phyloP scores from a whole-genome alignment of 2,797 vertebrate genomes.

The Alcedo atthis region DNA sequence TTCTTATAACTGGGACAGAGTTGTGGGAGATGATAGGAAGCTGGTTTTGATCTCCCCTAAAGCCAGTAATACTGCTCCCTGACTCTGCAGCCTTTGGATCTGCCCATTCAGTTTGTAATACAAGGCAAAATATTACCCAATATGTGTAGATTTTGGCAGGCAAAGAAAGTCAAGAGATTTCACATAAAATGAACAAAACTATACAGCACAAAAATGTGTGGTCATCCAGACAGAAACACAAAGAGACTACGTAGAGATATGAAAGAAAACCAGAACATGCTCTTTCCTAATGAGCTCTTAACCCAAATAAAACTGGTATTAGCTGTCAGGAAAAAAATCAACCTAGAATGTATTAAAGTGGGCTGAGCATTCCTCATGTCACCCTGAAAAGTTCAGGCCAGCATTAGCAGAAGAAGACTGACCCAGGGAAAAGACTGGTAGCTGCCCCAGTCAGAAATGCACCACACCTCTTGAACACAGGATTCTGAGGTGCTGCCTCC shows the following conservation, averaged over 20 bases:
- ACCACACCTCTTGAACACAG: neutral
- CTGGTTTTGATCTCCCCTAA: slow-evolving; percentile 8
- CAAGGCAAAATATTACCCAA: neutral
- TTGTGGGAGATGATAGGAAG: neutral
- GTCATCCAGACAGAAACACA: slow-evolving; percentile 36
- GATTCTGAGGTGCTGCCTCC: neutral
- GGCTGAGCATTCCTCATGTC: neutral
- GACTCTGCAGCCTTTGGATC: neutral
- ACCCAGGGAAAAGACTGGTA: neutral
- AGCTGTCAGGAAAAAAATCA: neutral
- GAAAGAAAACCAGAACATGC: neutral
- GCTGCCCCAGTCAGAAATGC: neutral
- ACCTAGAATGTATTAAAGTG: neutral
- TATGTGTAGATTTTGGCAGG: slow-evolving; percentile 1
- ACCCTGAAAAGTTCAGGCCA: neutral
- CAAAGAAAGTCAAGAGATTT: slow-evolving; percentile 24
- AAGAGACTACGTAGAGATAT: neutral
- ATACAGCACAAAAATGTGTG: slow-evolving; percentile 17
- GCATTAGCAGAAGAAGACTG: neutral
- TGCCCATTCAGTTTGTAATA: neutral
- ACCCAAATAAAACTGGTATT: neutral
- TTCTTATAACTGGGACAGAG: neutral
- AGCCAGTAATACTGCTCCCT: neutral
- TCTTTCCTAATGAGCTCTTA: slow-evolving; percentile 7
- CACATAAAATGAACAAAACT: slow-evolving; percentile 45